A percentile compares a stretch with the other conserved stretches of the same genome.
Conservation (phyloP, 2,888 invertebrate genomes). For the Prenolepis imparis region DNA sequence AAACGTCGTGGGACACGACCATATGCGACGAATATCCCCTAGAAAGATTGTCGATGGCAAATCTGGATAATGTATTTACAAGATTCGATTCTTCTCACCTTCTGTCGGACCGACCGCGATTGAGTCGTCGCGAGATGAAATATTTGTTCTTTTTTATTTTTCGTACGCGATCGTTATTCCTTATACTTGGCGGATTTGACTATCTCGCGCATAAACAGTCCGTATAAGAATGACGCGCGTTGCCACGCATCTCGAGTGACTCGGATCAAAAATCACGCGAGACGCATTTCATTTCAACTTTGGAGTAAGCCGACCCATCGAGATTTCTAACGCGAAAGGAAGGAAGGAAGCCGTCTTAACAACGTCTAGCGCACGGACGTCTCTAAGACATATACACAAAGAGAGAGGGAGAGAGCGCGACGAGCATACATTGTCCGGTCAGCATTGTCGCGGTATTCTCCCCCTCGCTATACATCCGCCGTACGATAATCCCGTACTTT, state of each 20-base stretch:
- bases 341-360: constrained; percentile 1
- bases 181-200: not conserved
- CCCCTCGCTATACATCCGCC: constrained; percentile 13
- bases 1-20: constrained; percentile 30
- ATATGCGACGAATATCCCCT: constrained; percentile 65
- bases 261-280: constrained; percentile 9
- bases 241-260: not conserved
- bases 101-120: not conserved
- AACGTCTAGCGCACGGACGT: not conserved
- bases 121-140: not conserved
- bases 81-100: constrained; percentile 60
- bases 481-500: constrained; percentile 74
- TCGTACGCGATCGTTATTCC: not conserved
- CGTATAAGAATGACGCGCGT: not conserved
- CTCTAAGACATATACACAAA: constrained; percentile 31
- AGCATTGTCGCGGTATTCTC: constrained; percentile 46
- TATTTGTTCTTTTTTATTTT: constrained; percentile 21
- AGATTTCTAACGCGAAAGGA: constrained; percentile 40
- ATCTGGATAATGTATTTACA: constrained; percentile 81
- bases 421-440: constrained; percentile 39
- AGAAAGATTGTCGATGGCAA: constrained; percentile 76
- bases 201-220: not conserved
- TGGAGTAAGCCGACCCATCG: not conserved
- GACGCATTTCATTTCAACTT: not conserved
- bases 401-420: not conserved